Conservation (phyloP, 2,888 invertebrate genomes). For the Herminia tarsipennalis region DNA sequence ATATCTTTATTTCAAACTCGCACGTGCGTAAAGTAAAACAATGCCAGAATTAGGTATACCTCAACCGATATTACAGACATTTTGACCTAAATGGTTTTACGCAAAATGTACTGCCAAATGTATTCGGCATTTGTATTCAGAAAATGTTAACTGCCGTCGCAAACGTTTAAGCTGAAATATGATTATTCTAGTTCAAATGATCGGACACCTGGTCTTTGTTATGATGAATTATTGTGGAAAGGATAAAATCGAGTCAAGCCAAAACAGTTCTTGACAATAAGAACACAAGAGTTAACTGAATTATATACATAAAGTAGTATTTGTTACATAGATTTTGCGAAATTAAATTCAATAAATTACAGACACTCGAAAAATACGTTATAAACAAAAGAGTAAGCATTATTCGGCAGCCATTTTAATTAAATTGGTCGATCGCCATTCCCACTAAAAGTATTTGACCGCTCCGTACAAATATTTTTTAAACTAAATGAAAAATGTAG, state of each 20-base stretch:
- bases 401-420: no score
- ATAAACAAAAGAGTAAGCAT: no score
- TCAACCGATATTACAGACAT: conserved; percentile 30
- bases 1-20: conserved; percentile 36
- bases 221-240: no score
- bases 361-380: no score
- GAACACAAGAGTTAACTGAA: no score
- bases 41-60: conserved; percentile 37
- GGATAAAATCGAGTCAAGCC: no score
- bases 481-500: conserved; percentile 42
- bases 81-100: conserved; percentile 22
- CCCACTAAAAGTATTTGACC: conserved; percentile 16
- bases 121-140: conserved; percentile 27
- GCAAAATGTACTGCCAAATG: conserved; percentile 21
- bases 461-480: conserved; percentile 30
- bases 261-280: no score
- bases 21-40: conserved; percentile 39
- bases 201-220: conserved; percentile 6
- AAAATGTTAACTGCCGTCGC: conserved; percentile 11
- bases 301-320: no score
- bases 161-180: conserved; percentile 13
- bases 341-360: no score
- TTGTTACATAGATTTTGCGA: no score
- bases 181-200: conserved; percentile 22
- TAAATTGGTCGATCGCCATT: no score